phyloP scores from a whole-genome alignment of 2,113 vertebrate species.

The Candoia aspera region DNA sequence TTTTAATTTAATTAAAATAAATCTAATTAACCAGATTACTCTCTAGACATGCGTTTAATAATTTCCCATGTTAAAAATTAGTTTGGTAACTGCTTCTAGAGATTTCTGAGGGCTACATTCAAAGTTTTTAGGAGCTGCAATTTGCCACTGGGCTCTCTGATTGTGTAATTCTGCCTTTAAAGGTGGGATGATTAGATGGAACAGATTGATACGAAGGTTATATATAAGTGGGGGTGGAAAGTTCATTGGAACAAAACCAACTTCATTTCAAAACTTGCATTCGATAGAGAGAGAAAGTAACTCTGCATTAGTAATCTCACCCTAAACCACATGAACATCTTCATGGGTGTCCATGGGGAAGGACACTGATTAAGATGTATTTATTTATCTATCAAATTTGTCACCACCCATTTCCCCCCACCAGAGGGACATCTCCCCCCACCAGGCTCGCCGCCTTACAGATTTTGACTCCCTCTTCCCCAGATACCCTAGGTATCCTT shows the following conservation, averaged over 20 bases:
- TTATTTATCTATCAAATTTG: no score
- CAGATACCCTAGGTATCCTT: background rate
- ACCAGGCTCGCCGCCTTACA: background rate
- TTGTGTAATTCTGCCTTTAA: background rate
- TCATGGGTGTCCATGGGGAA: background rate
- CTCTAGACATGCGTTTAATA: background rate
- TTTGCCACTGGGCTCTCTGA: background rate
- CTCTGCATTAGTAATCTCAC: background rate
- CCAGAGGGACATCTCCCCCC: no score
- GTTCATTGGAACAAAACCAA: background rate
- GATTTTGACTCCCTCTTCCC: background rate
- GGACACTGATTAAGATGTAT: background rate
- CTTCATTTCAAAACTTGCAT: background rate
- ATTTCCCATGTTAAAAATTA: background rate
- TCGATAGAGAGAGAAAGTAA: background rate
- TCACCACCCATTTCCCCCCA: no score
- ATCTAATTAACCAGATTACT: background rate
- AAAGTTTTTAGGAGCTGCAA: background rate
- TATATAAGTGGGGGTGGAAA: background rate
- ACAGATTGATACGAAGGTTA: background rate
- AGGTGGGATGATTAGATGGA: background rate
- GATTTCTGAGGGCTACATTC: background rate
- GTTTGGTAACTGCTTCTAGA: background rate
- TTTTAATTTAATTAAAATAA: background rate
- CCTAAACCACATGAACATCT: background rate